Base-by-base conservation (phyloP, 2,888 invertebrate genomes). In the Limenitis camilla region DNA sequence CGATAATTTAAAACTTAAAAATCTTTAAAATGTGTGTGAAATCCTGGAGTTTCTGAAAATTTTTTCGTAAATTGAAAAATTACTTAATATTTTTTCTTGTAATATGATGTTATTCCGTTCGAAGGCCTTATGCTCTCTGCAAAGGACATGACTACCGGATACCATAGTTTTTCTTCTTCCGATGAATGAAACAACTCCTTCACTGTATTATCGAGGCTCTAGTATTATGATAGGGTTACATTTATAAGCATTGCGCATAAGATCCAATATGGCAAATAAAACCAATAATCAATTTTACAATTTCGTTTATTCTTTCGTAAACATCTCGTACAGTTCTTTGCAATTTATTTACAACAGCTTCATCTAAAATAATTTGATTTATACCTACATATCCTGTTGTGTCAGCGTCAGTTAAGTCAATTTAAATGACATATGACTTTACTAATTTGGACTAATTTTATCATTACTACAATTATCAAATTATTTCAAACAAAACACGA, bases 311-410 rank as follows among this genome's bases (percentile, higher is more conserved):
- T 61, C 61, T 57, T 59, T 49, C 54, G 50, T 57, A 55, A 55
- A 54, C 61, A 53, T 56, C 50, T 48, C 52, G 52, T 53, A 61
- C 61, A 63, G 61, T 63, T 59, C 50, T 61, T 63, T 62, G 53
- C 41, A 51, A 58, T 62, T 63, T 65, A 52, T 69, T 61, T 68
- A 69, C 67, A 69, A 56, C 52, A 50, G 53, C 55, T 60, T 58
- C 48, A 52, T 60, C 58, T 55, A 58, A 46, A 61, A 62, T 59
- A 64, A 52, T 59, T 58, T 55, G 55, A 58, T 36, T 28, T 36
- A 28, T 5, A 33, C 11, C 29, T 35, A 42, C 19, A 48, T 35
- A 2, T 19, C 19, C 19, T 19, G 19, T 19, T 19, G n/a, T 19
- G 19, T 19, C 19, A 19, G 19, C 19, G 19, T 19, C 3, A 19